Percentiles rank a stretch among this genome's conserved stretches.
phyloP scores from a whole-genome alignment of 2,888 invertebrate species.

The Mylabris sibirica region DNA sequence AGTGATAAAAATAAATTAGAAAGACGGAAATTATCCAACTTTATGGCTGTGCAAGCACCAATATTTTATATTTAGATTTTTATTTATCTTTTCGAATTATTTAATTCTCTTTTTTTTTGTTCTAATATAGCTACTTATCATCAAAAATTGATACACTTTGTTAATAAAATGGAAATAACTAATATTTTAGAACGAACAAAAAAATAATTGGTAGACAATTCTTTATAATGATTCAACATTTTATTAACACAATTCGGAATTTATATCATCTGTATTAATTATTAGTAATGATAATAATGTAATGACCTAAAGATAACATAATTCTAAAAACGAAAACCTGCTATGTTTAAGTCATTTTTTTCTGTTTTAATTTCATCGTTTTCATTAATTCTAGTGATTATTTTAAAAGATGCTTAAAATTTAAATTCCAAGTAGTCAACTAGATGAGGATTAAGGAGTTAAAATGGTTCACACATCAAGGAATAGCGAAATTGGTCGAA shows the following conservation, averaged over 20 bases:
- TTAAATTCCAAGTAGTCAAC: conserved; percentile 31
- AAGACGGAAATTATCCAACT: conserved; percentile 45
- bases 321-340: conserved; percentile 40
- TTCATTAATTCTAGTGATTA: conserved; percentile 14
- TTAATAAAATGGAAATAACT: conserved; percentile 30
- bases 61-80: conserved; percentile 47
- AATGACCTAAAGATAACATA: conserved; percentile 44
- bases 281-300: conserved; percentile 33
- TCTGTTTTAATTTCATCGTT: conserved; percentile 7
- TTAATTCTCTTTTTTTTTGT: conserved; percentile 24
- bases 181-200: conserved; percentile 27
- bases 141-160: conserved; percentile 17
- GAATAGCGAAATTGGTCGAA: conserved; percentile 37
- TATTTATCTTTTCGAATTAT: conserved; percentile 34
- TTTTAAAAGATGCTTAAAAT: conserved; percentile 33
- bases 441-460: conserved; percentile 23
- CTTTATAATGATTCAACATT: background rate
- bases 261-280: conserved; percentile 21
- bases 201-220: conserved; percentile 19
- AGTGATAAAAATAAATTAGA: conserved; percentile 17
- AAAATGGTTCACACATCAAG: conserved; percentile 36
- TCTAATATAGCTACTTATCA: conserved; percentile 30
- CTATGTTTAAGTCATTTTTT: conserved; percentile 43
- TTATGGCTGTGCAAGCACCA: conserved; percentile 56
- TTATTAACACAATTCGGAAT: conserved; percentile 7